Conservation (phyloP, 2,797 vertebrate species). For the Vespertilio murinus region DNA sequence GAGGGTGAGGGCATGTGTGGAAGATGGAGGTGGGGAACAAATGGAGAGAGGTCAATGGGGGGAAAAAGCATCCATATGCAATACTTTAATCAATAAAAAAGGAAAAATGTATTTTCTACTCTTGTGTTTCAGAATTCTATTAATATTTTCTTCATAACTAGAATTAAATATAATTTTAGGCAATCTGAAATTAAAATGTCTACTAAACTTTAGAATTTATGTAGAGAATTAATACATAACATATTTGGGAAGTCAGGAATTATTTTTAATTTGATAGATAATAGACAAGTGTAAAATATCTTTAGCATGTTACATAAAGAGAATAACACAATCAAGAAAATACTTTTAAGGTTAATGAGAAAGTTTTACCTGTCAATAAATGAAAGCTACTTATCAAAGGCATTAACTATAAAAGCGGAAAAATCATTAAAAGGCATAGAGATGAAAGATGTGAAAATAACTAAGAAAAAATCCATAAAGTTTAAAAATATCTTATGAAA, state of each 20-base stretch:
- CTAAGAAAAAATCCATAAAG: neutral
- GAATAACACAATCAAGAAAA: neutral
- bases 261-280: neutral
- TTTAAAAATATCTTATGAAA: constrained; percentile 4
- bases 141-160: neutral
- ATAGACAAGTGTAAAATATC: neutral
- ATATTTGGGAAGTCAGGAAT: neutral
- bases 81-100: too few species aligned
- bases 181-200: neutral
- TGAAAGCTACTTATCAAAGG: constrained; percentile 65
- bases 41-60: too few species aligned
- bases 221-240: neutral
- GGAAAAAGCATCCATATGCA: too few species aligned
- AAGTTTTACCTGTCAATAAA: constrained; percentile 56
- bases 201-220: neutral
- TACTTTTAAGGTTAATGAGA: constrained; percentile 44
- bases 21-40: too few species aligned
- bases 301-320: neutral
- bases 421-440: constrained; percentile 59
- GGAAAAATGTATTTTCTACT: neutral
- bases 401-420: constrained; percentile 49
- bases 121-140: neutral
- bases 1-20: too few species aligned
- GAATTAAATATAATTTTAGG: neutral
- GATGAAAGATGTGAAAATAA: constrained; percentile 14